Percentiles rank a stretch among this genome's conserved stretches.
phyloP scores from a whole-genome alignment of 2,888 invertebrate genomes.

The Pheosia gnoma region DNA sequence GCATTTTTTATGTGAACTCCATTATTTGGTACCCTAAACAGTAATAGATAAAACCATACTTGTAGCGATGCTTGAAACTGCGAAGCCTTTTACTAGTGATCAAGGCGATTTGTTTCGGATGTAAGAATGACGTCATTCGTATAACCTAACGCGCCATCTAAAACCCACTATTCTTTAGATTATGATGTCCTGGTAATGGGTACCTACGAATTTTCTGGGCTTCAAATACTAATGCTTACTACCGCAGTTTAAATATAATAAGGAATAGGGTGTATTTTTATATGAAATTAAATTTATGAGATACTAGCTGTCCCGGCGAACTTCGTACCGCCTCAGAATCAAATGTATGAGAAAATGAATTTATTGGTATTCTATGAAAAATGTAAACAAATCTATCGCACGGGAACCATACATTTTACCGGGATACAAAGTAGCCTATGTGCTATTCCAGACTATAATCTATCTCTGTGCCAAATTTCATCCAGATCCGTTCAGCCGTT shows the following conservation, averaged over 20 bases:
- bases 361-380: too few species aligned
- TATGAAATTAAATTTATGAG: too few species aligned
- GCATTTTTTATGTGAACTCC: constrained; percentile 8
- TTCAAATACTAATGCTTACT: background rate
- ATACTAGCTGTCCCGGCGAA: too few species aligned
- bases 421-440: too few species aligned
- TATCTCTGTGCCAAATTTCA: too few species aligned
- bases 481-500: too few species aligned
- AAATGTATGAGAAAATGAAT: too few species aligned
- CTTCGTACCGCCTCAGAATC: too few species aligned
- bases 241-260: background rate
- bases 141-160: constrained; percentile 55
- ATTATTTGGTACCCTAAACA: constrained; percentile 19
- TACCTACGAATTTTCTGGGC: background rate
- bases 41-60: constrained; percentile 16
- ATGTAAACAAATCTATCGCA: too few species aligned
- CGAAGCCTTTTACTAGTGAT: constrained; percentile 49
- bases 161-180: constrained; percentile 44
- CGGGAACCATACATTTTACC: too few species aligned
- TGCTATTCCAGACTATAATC: too few species aligned
- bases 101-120: constrained; percentile 67
- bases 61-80: constrained; percentile 3
- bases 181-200: background rate
- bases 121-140: constrained; percentile 64
- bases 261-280: too few species aligned